These are phyloP conservation scores for Papilio polyxenes DNA, from an alignment of 1,140 invertebrate genomes.

Conservation along the genomic window DNA sequence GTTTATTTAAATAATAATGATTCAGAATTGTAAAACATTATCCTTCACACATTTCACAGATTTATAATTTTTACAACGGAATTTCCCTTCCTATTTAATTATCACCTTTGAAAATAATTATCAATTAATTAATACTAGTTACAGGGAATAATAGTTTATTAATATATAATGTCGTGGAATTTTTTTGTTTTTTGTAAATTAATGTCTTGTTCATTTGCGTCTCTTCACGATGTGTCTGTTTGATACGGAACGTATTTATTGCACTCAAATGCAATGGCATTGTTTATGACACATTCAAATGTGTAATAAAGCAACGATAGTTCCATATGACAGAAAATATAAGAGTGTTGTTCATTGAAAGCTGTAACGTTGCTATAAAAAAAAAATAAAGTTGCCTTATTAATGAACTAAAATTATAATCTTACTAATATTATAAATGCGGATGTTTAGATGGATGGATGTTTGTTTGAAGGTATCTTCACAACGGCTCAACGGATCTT, in stretches of 20 bases:
- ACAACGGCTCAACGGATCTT: too few relatives aligned
- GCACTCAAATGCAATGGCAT: not conserved
- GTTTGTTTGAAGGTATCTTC: too few relatives aligned
- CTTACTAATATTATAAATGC: too few relatives aligned
- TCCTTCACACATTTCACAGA: not conserved
- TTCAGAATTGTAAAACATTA: constrained; percentile 3
- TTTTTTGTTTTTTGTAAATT: too few relatives aligned
- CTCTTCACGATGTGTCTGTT: not conserved
- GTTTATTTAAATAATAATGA: constrained; percentile 14
- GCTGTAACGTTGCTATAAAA: not conserved
- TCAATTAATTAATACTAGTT: not conserved
- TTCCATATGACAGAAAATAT: not conserved
- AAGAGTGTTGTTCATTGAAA: not conserved
- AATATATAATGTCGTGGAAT: not conserved
- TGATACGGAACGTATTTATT: not conserved
- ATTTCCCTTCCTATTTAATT: not conserved
- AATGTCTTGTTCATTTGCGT: not conserved
- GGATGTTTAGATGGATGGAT: too few relatives aligned
- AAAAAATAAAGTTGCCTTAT: too few relatives aligned
- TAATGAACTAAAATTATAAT: too few relatives aligned
- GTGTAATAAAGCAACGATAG: not conserved
- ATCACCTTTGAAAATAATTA: not conserved
- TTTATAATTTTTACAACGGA: not conserved
- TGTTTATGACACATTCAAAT: constrained; percentile 2
- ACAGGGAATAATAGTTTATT: not conserved